Base-by-base conservation (phyloP, 2,113 vertebrate genomes). In the Melanostigma gelatinosum region DNA sequence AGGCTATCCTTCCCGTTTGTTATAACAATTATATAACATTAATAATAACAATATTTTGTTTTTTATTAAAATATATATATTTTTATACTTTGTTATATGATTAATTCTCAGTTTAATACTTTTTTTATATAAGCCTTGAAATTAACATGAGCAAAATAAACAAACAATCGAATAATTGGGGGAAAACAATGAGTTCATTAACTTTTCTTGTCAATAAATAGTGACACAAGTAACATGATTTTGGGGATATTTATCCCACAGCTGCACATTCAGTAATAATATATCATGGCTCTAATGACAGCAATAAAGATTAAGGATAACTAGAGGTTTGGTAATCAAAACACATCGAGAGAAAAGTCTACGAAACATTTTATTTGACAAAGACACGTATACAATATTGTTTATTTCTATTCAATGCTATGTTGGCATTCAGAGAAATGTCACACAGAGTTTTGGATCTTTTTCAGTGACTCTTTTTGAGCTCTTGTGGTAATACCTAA, bases 161-260 rank as follows among this genome's bases (percentile, higher is more conserved):
- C 13, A 60, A 29, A 40, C 9, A 46, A 38, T 8, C 3, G 4
- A 60, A 55, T 50, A 55, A 71, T 46, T 64, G 18, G 24, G 54
- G 64, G 22, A 11, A 68, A 57, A 61, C 15, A 24, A 36, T 12
- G 60, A 82, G 48, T 87, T 90, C 79, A 87, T 88, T 91, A 60
- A 36, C 15, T 55, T 75, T 4, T 15, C 8, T 60, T 69, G 18
- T 71, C 15, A 6, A 38, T 67, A 38, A 52, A 82, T 34, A 75
- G 4, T 50, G 20, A 80, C n/a, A 79, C 34, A 44, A 80, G 22
- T 42, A 58, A 2, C 1, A 73, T 6, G 61, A 18, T 72, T 81
- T 76, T 68, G 3, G 16, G 32, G 9, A 62, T 68, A 55, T 20
- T 69, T n/a, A 72, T 24, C 61, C 48, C 54, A 61, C 6, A 52